A percentile compares a stretch with the other conserved stretches of the same genome.
phyloP scores from a whole-genome alignment of 2,888 invertebrate species.

The Dichetophora obliterata region DNA sequence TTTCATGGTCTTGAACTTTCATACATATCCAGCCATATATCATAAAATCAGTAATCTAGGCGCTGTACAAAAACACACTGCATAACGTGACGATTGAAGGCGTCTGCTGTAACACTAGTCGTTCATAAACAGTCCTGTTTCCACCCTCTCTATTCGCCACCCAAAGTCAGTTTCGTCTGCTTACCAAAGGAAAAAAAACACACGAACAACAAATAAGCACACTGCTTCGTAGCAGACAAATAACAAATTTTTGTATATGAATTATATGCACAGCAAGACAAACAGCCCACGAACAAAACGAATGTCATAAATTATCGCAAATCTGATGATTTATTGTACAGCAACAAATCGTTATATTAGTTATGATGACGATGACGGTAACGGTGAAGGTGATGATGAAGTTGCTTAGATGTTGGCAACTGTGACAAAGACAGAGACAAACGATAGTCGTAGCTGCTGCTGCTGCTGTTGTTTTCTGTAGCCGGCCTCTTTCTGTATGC shows the following conservation, averaged over 20 bases:
- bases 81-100: background rate
- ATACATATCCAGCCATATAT: too few relatives aligned
- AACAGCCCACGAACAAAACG: constrained; percentile 24
- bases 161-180: background rate
- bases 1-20: too few relatives aligned
- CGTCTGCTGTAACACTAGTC: background rate
- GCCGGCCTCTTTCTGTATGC: too few relatives aligned
- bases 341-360: constrained; percentile 25
- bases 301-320: constrained; percentile 35
- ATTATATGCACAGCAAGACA: constrained; percentile 22
- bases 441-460: too few relatives aligned
- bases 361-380: constrained; percentile 1
- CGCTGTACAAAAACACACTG: too few relatives aligned
- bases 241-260: constrained; percentile 11
- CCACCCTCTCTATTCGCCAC: background rate
- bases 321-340: constrained; percentile 32
- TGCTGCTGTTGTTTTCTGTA: too few relatives aligned
- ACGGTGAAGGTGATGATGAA: background rate
- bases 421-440: too few relatives aligned
- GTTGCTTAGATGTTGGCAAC: too few relatives aligned
- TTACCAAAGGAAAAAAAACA: background rate
- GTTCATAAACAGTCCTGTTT: background rate
- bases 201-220: background rate
- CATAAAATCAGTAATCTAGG: too few relatives aligned
- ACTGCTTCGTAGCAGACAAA: background rate